A percentile compares a stretch with the other conserved stretches of the same genome.
These are phyloP conservation scores for Cryptomyrus ogoouensis DNA, from an alignment of 2,113 vertebrate species.

Conservation along the genomic window DNA sequence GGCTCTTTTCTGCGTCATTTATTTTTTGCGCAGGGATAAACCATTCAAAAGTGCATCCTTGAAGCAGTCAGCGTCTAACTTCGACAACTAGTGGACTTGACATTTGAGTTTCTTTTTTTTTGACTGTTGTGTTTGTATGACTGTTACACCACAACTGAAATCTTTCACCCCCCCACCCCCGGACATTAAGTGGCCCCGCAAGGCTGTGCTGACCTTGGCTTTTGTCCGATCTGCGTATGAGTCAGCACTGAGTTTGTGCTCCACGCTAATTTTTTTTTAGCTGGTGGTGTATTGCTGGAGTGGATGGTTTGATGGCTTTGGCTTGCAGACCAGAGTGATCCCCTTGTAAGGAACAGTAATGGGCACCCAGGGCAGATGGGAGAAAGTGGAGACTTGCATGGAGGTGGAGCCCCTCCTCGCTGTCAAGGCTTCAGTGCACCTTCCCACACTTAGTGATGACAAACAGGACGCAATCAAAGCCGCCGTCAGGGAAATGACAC, in stretches of 20 bases:
- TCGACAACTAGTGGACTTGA: not conserved
- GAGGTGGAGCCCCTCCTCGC: not conserved
- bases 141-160: not conserved
- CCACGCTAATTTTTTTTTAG: not conserved
- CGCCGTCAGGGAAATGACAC: not conserved
- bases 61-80: not conserved
- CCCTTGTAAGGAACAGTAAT: not conserved
- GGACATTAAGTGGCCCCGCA: not conserved
- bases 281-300: not conserved
- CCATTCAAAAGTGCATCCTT: not conserved
- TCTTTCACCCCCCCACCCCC: not conserved
- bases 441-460: not conserved
- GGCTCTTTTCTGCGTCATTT: not conserved
- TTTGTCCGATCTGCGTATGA: not conserved
- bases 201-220: not conserved
- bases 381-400: too few species aligned
- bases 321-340: not conserved
- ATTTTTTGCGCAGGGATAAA: not conserved
- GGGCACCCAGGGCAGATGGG: not conserved
- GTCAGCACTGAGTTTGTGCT: not conserved
- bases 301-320: not conserved
- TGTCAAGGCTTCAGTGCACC: not conserved
- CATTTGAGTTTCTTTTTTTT: not conserved
- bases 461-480: not conserved
- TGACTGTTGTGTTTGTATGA: not conserved